Base-by-base conservation (phyloP, 2,113 vertebrate genomes). In the Diadophis punctatus region DNA sequence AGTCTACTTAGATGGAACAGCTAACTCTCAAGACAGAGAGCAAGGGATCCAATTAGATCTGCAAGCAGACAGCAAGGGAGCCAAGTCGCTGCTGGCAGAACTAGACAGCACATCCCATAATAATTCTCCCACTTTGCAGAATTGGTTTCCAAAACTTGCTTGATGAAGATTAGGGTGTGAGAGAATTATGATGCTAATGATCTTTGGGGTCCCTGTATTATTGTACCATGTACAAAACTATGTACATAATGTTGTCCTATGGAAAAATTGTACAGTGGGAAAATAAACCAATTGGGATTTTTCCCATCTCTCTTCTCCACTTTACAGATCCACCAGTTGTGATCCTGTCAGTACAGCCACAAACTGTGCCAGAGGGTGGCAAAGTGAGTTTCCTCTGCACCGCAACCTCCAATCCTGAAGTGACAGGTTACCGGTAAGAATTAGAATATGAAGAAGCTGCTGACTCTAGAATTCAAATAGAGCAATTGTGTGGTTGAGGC, bases 401-500 rank as follows among this genome's bases (percentile, higher is more conserved):
- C 7, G 98, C 98, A 46, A 98, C 98, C 0, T 98, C 98, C 94
- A 98, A 98, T 94, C 98, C 98, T 12, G 98, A 99, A 86, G 98
- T 99, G 96, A 98, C 98, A 0, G 98, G 98, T 92, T 99, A 99
- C 97, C 98, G 98, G 98, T 99, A 97, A 96, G 95, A 10, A 68
- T 6, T 6, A 22, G 18, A 1, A n/a, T 49, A 27, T 3, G 11
- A 51, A n/a, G 22, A 49, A 49, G 11, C 48, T 16, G 86, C 34
- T 0, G 49, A 12, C 12, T 7, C 80, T 34, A 18, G 46, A 53
- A n/a, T 48, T 12, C 89, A 51, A 4, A 23, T 48, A 30, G 4
- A 7, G 30, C 5, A 60, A 4, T 4, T 43, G 18, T 49, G 49
- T 51, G 55, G 8, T 5, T 56, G 46, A 14, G 20, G 8, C 39